Evolutionary conservation across 2,113 vertebrate genomes (phyloP).

Genomic region (Mugil cephalus): DNA sequence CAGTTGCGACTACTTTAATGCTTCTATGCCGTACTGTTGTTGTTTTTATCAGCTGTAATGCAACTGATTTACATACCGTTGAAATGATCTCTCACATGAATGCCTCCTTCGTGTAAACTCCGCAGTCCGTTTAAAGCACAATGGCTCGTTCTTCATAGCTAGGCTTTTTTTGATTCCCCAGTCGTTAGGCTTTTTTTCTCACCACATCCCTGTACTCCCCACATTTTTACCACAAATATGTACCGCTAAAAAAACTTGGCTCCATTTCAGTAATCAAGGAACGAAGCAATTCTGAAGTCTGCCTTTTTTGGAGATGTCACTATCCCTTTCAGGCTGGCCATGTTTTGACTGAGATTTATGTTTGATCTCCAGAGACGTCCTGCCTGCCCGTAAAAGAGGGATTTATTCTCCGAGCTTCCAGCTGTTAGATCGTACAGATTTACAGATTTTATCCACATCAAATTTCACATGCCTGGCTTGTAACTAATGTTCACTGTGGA

Average conservation of each 20-base stretch:
- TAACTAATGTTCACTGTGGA: constrained; percentile 1
- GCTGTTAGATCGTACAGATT: constrained; percentile 12
- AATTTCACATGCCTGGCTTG: background rate
- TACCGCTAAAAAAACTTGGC: constrained; percentile 70
- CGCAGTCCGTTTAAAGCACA: constrained; percentile 16
- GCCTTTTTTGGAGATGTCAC: constrained; percentile 73
- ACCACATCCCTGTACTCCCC: constrained; percentile 35
- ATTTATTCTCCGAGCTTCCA: constrained; percentile 41
- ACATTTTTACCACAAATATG: constrained; percentile 75
- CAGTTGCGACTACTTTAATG: too few species aligned
- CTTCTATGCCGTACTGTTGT: too few species aligned
- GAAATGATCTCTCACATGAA: constrained; percentile 8
- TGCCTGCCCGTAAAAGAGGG: constrained; percentile 29
- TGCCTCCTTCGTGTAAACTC: constrained; percentile 14
- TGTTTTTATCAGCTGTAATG: background rate
- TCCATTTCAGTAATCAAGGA: constrained; percentile 57
- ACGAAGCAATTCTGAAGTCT: constrained; percentile 52
- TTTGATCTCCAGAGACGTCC: constrained; percentile 36
- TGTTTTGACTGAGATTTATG: constrained; percentile 53
- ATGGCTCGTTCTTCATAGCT: constrained; percentile 4
- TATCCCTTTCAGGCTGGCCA: constrained; percentile 15
- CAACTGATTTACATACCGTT: background rate
- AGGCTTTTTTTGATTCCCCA: constrained; percentile 50
- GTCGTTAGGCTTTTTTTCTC: constrained; percentile 13
- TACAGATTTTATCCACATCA: background rate